Conservation (phyloP, 2,113 vertebrate species). For the Scatophagus argus region DNA sequence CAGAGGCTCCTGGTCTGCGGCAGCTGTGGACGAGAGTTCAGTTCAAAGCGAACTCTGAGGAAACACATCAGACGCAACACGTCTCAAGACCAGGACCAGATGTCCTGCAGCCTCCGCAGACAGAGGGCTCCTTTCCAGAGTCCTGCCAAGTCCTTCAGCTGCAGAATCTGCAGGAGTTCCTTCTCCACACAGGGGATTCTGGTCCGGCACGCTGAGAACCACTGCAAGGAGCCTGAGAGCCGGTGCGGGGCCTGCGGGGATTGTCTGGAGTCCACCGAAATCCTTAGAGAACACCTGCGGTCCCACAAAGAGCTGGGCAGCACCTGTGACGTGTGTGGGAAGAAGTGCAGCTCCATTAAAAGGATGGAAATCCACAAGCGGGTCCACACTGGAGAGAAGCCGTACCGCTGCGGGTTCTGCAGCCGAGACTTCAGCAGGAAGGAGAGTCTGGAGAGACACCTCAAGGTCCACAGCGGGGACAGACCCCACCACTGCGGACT, state of each 20-base stretch:
- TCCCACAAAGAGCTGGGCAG: slow-evolving; percentile 29
- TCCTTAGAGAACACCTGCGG: slow-evolving; percentile 15
- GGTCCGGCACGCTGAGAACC: slow-evolving; percentile 16
- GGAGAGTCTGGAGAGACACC: slow-evolving; percentile 25
- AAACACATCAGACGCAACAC: slow-evolving; percentile 5
- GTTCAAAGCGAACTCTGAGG: background rate
- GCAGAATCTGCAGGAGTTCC: slow-evolving; percentile 1
- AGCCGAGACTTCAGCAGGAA: slow-evolving; percentile 18
- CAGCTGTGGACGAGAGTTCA: slow-evolving; percentile 19
- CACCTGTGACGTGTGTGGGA: slow-evolving; percentile 28
- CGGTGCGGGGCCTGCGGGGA: slow-evolving; percentile 24
- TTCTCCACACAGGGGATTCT: slow-evolving; percentile 4
- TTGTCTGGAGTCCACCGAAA: background rate
- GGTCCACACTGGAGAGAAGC: slow-evolving; percentile 5
- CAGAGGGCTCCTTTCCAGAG: background rate
- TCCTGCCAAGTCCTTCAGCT: background rate
- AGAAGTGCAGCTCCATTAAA: slow-evolving; percentile 27
- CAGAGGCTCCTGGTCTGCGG: background rate
- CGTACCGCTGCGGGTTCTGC: slow-evolving; percentile 16
- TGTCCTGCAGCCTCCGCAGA: slow-evolving; percentile 12
- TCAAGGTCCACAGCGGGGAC: slow-evolving; percentile 26
- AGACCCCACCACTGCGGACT: background rate
- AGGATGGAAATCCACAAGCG: slow-evolving; percentile 27
- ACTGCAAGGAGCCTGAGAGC: slow-evolving; percentile 11
- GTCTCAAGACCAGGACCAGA: background rate